phyloP scores from a whole-genome alignment of 1,140 invertebrate species.

The Drepana arcuata region DNA sequence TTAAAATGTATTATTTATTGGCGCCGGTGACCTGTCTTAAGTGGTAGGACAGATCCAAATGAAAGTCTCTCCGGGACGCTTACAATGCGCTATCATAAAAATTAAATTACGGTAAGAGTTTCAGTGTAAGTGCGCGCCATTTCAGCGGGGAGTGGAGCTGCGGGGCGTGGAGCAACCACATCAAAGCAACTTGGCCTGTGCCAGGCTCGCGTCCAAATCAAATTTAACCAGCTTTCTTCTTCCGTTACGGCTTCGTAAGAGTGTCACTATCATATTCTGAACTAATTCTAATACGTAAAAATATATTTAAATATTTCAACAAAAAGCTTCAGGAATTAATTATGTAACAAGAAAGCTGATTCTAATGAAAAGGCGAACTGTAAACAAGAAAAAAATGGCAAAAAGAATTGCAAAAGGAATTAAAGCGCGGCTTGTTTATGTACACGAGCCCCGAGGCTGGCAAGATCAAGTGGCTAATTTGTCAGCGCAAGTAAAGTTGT shows the following conservation, averaged over 20 bases:
- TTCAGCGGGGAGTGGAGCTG: constrained; percentile 31
- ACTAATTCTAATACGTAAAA: constrained; percentile 3
- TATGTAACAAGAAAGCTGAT: constrained; percentile 5
- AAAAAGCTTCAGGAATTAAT: too few relatives aligned
- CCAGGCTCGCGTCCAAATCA: constrained; percentile 55
- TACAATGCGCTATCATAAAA: constrained; percentile 71
- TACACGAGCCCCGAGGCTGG: constrained; percentile 29
- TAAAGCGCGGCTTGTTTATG: constrained; percentile 37
- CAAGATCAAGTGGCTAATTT: constrained; percentile 61
- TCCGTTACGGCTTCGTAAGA: constrained; percentile 51
- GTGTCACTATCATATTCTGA: too few relatives aligned
- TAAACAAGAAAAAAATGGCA: constrained; percentile 24
- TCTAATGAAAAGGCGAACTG: constrained; percentile 18
- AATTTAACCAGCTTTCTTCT: constrained; percentile 67
- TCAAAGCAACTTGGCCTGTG: constrained; percentile 52
- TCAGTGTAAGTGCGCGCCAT: constrained; percentile 62
- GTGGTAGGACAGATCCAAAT: constrained; percentile 44
- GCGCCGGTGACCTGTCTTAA: constrained; percentile 18
- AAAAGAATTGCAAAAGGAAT: constrained; percentile 25
- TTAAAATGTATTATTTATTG: constrained; percentile 4
- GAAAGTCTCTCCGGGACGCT: constrained; percentile 51
- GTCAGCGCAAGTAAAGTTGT: constrained; percentile 50
- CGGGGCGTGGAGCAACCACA: constrained; percentile 39
- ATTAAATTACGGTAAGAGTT: constrained; percentile 68
- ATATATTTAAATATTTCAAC: too few relatives aligned